Evolutionary conservation across 2,797 vertebrate genomes (phyloP).

Genomic region (Lateolabrax maculatus): DNA sequence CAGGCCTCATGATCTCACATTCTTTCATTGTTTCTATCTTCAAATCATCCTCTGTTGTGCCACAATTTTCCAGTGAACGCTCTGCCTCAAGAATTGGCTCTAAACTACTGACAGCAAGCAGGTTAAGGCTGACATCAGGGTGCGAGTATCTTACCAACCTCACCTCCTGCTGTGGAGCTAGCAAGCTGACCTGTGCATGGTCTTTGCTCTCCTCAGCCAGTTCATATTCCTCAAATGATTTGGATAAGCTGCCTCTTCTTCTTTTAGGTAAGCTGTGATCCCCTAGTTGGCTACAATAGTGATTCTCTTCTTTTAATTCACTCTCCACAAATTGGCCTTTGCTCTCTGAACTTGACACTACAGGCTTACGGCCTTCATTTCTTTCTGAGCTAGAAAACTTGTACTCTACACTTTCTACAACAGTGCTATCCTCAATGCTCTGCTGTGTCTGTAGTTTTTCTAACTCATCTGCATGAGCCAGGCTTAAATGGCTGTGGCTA

Average conservation of each 20-base stretch:
- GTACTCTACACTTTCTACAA: slow-evolving; percentile 14
- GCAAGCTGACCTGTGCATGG: slow-evolving; percentile 8
- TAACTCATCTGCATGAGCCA: slow-evolving; percentile 28
- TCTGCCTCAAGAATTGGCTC: slow-evolving; percentile 77
- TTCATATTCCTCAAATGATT: slow-evolving; percentile 29
- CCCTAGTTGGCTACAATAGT: neutral
- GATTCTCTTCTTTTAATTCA: slow-evolving; percentile 28
- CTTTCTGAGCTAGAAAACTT: slow-evolving; percentile 15
- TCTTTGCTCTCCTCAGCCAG: slow-evolving; percentile 22
- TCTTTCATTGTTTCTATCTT: slow-evolving; percentile 31
- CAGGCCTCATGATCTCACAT: slow-evolving; percentile 48
- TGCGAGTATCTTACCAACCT: slow-evolving; percentile 35
- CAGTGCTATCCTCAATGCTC: neutral
- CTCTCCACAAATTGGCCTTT: slow-evolving; percentile 33
- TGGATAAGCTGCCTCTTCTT: slow-evolving; percentile 6
- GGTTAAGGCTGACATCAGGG: slow-evolving; percentile 52
- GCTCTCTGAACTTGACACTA: slow-evolving; percentile 37
- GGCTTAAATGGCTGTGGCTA: slow-evolving; percentile 21
- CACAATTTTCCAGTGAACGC: slow-evolving; percentile 47
- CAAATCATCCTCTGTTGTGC: slow-evolving; percentile 33
- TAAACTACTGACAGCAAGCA: slow-evolving; percentile 59
- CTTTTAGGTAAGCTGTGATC: slow-evolving; percentile 20
- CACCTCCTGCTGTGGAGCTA: slow-evolving; percentile 42
- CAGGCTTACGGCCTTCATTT: slow-evolving; percentile 19
- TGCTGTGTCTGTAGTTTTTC: slow-evolving; percentile 26